These are phyloP conservation scores for Microctonus brassicae DNA, from an alignment of 2,888 invertebrate genomes.

Conservation along the genomic window DNA sequence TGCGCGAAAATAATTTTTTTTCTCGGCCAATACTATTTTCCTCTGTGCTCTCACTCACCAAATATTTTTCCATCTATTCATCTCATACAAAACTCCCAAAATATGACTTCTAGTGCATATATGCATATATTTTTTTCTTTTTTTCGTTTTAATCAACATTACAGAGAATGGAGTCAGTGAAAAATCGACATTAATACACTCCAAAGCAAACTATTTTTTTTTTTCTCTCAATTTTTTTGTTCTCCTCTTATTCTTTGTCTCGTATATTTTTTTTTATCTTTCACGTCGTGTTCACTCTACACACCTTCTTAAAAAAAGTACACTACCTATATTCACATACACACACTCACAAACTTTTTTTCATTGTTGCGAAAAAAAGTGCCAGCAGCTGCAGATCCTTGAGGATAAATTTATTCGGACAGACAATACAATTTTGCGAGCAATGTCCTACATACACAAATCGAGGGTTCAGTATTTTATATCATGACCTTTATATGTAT, in stretches of 20 bases:
- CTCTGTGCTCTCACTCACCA: background rate
- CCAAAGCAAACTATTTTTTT: background rate
- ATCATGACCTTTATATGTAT: too few relatives aligned
- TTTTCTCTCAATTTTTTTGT: background rate
- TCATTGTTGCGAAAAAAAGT: constrained; percentile 5
- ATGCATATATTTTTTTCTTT: background rate
- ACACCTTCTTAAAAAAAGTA: background rate
- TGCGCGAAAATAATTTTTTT: background rate
- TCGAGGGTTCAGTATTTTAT: too few relatives aligned
- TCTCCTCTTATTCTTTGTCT: background rate
- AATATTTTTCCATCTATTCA: background rate
- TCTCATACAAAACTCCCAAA: background rate
- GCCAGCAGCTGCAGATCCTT: constrained; percentile 21
- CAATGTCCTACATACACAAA: background rate
- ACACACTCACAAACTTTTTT: too few relatives aligned
- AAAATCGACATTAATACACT: background rate
- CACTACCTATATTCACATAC: too few relatives aligned
- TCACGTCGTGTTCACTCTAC: background rate
- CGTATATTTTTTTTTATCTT: background rate
- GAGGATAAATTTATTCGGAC: constrained; percentile 19
- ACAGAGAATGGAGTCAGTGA: background rate
- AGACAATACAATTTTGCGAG: constrained; percentile 6
- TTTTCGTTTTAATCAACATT: background rate
- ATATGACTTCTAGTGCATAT: too few relatives aligned
- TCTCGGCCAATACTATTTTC: background rate